Evolutionary conservation across 2,888 invertebrate genomes (phyloP).

Genomic region (Amphipyra berbera): DNA sequence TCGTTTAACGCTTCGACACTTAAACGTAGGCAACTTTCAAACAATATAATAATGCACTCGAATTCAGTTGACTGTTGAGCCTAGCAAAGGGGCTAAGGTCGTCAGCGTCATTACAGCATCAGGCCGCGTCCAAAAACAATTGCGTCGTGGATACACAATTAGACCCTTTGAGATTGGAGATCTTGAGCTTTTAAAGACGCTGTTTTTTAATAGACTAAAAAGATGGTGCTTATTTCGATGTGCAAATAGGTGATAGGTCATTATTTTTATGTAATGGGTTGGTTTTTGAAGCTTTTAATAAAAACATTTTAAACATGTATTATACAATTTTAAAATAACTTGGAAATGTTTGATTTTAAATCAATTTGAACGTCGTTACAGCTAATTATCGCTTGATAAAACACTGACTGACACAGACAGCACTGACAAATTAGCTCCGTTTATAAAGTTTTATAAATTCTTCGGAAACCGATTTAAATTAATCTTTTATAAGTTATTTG

Average conservation of each 20-base stretch:
- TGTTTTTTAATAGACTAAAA: conserved; percentile 27
- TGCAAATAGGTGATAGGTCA: not conserved
- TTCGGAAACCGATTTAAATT: too few species aligned
- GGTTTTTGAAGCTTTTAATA: too few species aligned
- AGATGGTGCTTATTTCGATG: not conserved
- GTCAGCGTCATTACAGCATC: conserved; percentile 72
- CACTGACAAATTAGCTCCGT: too few species aligned
- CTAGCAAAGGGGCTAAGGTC: conserved; percentile 79
- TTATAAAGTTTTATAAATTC: too few species aligned
- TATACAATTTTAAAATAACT: too few species aligned
- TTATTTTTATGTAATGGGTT: too few species aligned
- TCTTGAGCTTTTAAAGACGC: conserved; percentile 47
- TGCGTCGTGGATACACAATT: conserved; percentile 80
- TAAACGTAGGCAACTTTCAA: conserved; percentile 41
- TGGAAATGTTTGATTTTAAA: too few species aligned
- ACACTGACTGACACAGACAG: too few species aligned
- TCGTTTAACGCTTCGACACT: conserved; percentile 43
- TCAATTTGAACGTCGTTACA: too few species aligned
- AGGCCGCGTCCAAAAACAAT: conserved; percentile 77
- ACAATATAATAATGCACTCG: conserved; percentile 52
- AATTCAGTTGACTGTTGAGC: conserved; percentile 36
- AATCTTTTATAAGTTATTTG: too few species aligned
- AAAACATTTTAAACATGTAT: too few species aligned
- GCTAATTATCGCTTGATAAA: too few species aligned
- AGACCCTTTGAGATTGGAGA: conserved; percentile 69